Evolutionary conservation across 2,797 vertebrate species (phyloP), one percentile per base, ranked within the genome.

Genomic region (Nannoperca australis): DNA sequence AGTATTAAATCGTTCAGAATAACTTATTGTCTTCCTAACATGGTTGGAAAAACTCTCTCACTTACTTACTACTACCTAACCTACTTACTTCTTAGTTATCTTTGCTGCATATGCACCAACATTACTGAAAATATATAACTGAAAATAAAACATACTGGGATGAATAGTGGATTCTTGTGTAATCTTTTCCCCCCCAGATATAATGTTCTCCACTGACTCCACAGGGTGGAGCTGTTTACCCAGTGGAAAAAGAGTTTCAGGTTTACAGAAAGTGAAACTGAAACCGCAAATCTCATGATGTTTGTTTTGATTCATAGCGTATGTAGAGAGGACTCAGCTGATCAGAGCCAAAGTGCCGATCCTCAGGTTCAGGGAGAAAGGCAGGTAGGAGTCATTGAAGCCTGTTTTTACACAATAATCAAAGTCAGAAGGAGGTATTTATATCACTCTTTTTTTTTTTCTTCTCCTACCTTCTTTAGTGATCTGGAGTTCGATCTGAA

Each of bases 281-380:
- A 64, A 82, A 73, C 9, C 13, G 4, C 17, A 10, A 75, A 56
- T 70, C 18, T 60, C 9, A 62, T 66, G 1, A 58, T 73, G 8
- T 69, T 73, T 81, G 38, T 68, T 85, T 82, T 74, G 22, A 64
- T 91, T 85, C 45, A 42, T 79, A 96, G 96, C 90, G 8, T 96
- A 97, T 88, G 94, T 99, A 79, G 96, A 97, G 73, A 95, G 89
- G 94, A 95, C 95, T 92, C 96, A 96, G 83, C 95, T 99, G 89
- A 99, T 99, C 91, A 93, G 94, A 94, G 98, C 98, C 86, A 99
- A 98, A 96, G 98, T 99, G 91, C 98, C 98, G 72, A 99, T 99
- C 94, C 96, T 99, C 88, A 98, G 96, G 92, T 99, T 99, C 96
- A 97, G 93, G 95, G 96, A 99, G 93, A 97, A 95, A 96, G 93